Evolutionary conservation across 2,113 vertebrate genomes (phyloP).

Genomic region (Heterocephalus glaber): DNA sequence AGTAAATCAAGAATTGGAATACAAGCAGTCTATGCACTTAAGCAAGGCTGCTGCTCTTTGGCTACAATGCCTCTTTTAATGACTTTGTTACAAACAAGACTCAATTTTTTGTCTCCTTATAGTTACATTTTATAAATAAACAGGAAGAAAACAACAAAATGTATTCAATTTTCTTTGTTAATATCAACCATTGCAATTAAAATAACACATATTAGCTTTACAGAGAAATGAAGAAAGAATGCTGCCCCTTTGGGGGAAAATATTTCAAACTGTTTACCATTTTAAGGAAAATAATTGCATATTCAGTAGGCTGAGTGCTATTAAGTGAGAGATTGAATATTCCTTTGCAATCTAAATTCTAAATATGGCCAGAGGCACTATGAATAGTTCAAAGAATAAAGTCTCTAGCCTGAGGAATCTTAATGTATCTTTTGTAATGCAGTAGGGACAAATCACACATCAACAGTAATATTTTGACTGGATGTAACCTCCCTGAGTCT

Average conservation of each 20-base stretch:
- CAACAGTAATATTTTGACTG: neutral
- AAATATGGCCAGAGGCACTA: neutral
- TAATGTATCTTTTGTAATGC: slow-evolving; percentile 32
- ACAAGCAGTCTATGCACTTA: neutral
- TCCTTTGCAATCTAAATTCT: slow-evolving; percentile 33
- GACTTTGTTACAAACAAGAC: neutral
- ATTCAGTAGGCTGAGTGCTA: slow-evolving; percentile 32
- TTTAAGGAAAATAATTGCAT: slow-evolving; percentile 61
- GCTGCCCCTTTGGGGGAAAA: neutral
- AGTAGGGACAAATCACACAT: neutral
- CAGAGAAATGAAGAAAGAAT: neutral
- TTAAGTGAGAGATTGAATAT: slow-evolving; percentile 33
- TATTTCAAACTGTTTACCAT: slow-evolving; percentile 39
- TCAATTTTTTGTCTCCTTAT: neutral
- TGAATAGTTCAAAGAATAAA: slow-evolving; percentile 52
- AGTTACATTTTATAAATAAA: slow-evolving; percentile 13
- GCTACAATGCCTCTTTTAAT: neutral
- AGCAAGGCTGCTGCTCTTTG: neutral
- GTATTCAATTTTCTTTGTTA: neutral
- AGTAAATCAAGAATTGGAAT: neutral
- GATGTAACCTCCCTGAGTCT: neutral
- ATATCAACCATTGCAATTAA: slow-evolving; percentile 18
- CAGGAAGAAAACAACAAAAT: neutral
- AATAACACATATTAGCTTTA: slow-evolving; percentile 30
- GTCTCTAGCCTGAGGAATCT: neutral